Evolutionary conservation across 2,888 invertebrate species (phyloP), one percentile per base, ranked within the genome.

Genomic region (Nemotelus nigrinus): DNA sequence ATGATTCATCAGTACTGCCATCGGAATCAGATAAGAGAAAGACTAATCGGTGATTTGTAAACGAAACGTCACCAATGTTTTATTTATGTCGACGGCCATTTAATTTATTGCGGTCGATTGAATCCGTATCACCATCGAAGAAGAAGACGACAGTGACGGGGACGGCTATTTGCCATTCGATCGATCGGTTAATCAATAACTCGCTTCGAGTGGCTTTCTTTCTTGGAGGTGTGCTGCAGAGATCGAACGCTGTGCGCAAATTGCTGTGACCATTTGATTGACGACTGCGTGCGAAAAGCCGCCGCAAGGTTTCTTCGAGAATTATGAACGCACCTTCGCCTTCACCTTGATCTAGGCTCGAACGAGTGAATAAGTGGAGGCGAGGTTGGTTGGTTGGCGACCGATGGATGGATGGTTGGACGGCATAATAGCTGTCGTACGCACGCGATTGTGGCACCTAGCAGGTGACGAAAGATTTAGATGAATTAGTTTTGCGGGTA

Each of bases 201-300:
- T 10, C 53, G 53, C 53, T 1, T 6, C 10, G 53, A 10, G 10
- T 25, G 25, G 25, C 25, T 25, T 25, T 25, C 25, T 53, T 53
- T 10, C 7, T 10, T 1, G 53, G 6, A 53, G 53, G 53, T 53
- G 53, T 53, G 7, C 1, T 53, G 53, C 53, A 10, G 53, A 10
- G 53, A 53, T 10, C 6, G 6, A 7, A 7, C 43, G 63, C 63
- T 45, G 65, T 45, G 44, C 45, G 65, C 65, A 65, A 70, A 55
- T 70, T 70, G 70, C 70, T 43, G 55, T 53, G 70, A 50, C 45
- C 55, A 68, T 47, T 70, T 70, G 70, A 70, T 70, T 70, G 70
- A 70, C 55, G 70, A 8, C 70, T 70, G 7, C 7, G 43, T 55
- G 44, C 70, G 55, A 55, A 70, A 70, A 70, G 70, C 55, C 43